phyloP scores from a whole-genome alignment of 2,113 vertebrate genomes.

The pig (Sus scrofa) region T2T-Sscrofa CM000822.6:11723001-11723500 shows the following conservation, averaged over 20 bases:
- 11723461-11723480: not conserved
- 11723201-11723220: not conserved
- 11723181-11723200: conserved; percentile 14
- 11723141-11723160: conserved; percentile 8
- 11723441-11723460: not conserved
- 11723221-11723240: conserved; percentile 47
- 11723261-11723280: not conserved
- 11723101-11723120: conserved; percentile 12
- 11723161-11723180: conserved; percentile 45
- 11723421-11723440: not conserved
- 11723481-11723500: not conserved
- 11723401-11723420: not conserved
- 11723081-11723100: not conserved
- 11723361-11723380: not conserved
- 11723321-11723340: conserved; percentile 38
- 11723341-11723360: not conserved
- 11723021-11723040: conserved; percentile 6
- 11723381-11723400: not conserved
- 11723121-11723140: not conserved
- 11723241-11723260: conserved; percentile 51
- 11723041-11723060: not conserved
- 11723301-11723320: conserved; percentile 31
- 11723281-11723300: not conserved
- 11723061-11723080: not conserved
- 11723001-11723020: not conserved